phyloP scores from a whole-genome alignment of 2,113 vertebrate genomes.

The Antechinus flavipes region DNA sequence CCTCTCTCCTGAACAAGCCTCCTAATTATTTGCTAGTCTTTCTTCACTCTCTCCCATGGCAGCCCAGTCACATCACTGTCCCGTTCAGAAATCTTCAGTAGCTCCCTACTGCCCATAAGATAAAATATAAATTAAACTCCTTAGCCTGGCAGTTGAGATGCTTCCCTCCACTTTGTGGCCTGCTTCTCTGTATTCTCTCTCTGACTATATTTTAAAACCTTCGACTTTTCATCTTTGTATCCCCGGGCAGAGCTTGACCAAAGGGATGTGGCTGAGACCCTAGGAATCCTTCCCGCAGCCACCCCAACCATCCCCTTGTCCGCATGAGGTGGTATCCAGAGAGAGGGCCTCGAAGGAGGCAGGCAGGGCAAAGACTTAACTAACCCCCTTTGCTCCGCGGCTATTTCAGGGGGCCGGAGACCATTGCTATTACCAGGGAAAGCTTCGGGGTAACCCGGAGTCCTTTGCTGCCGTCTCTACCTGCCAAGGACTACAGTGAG shows the following conservation, averaged over 20 bases:
- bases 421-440: conserved; percentile 98
- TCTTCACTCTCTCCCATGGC: neutral
- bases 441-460: conserved; percentile 84
- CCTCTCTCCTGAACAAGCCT: neutral
- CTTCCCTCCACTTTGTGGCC: neutral
- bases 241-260: neutral
- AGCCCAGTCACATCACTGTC: neutral
- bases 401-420: conserved; percentile 89
- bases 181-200: neutral
- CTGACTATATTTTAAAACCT: neutral
- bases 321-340: neutral
- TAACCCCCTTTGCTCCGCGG: accelerated
- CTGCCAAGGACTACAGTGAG: conserved; percentile 94
- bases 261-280: neutral
- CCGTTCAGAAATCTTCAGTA: neutral
- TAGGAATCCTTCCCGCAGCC: neutral
- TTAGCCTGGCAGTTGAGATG: neutral
- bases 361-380: neutral
- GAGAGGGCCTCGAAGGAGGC: neutral
- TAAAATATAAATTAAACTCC: neutral
- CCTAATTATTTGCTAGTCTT: neutral
- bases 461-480: conserved; percentile 95
- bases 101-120: neutral
- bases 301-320: neutral
- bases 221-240: neutral